These are phyloP conservation scores for Sphaerophoria taeniata DNA, from an alignment of 2,888 invertebrate genomes.

Conservation along the genomic window DNA sequence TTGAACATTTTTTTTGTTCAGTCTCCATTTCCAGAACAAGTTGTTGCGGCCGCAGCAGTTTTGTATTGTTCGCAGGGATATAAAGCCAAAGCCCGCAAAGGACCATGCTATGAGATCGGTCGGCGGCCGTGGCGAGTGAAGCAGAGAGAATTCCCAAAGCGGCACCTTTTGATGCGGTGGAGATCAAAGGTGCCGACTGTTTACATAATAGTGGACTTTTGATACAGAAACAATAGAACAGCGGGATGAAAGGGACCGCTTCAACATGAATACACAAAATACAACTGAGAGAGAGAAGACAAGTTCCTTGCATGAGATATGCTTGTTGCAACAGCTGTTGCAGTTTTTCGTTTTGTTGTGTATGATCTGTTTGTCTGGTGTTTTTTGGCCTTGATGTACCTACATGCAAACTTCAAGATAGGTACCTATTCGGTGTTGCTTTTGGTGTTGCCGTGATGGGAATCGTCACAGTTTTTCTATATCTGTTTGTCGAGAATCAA, in stretches of 20 bases:
- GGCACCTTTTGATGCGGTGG: conserved; percentile 83
- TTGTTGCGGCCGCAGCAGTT: conserved; percentile 40
- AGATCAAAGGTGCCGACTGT: conserved; percentile 87
- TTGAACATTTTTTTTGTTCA: conserved; percentile 48
- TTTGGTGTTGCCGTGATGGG: too few relatives aligned
- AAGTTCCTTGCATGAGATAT: conserved; percentile 60
- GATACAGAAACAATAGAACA: conserved; percentile 84
- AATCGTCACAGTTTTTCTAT: too few relatives aligned
- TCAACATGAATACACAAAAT: conserved; percentile 12
- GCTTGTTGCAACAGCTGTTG: conserved; percentile 66
- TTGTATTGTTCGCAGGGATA: conserved; percentile 63
- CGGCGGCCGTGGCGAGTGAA: conserved; percentile 5
- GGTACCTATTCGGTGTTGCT: too few relatives aligned
- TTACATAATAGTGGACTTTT: conserved; percentile 88
- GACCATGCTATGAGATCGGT: conserved; percentile 31
- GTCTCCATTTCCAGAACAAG: conserved; percentile 47
- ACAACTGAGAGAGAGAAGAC: conserved; percentile 23
- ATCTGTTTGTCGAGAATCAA: too few relatives aligned
- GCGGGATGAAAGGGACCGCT: conserved; percentile 82
- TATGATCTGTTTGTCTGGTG: background rate
- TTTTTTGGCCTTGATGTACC: too few relatives aligned
- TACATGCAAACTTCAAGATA: too few relatives aligned
- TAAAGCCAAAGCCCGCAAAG: conserved; percentile 26
- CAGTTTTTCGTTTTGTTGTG: conserved; percentile 20
- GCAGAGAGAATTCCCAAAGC: conserved; percentile 42